A percentile compares a stretch with the other conserved stretches of the same genome.
Evolutionary conservation across 2,888 invertebrate genomes (phyloP).

Genomic region (Bembecia ichneumoniformis): DNA sequence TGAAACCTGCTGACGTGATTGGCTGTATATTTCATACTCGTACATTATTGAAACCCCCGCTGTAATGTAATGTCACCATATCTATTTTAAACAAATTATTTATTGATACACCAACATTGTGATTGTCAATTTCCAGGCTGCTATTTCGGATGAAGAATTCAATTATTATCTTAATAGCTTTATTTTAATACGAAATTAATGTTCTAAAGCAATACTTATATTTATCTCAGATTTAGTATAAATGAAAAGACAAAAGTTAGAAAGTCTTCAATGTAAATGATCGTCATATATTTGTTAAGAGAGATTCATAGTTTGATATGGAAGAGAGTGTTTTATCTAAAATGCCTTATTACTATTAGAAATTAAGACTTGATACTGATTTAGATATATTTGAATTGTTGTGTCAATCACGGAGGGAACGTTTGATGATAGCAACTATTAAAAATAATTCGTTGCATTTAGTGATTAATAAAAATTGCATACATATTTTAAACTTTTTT

Average conservation of each 20-base stretch:
- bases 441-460: slow-evolving; percentile 70
- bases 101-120: too few relatives aligned
- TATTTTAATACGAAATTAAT: slow-evolving; percentile 46
- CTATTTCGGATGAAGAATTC: slow-evolving; percentile 44
- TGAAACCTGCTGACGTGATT: too few relatives aligned
- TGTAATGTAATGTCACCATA: too few relatives aligned
- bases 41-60: too few relatives aligned
- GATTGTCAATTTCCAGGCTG: slow-evolving; percentile 61
- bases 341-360: slow-evolving; percentile 69
- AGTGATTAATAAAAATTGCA: slow-evolving; percentile 70
- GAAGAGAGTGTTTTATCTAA: slow-evolving; percentile 66
- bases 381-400: slow-evolving; percentile 55
- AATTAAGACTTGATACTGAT: slow-evolving; percentile 69
- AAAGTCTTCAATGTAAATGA: slow-evolving; percentile 51
- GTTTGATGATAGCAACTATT: slow-evolving; percentile 55
- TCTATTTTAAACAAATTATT: too few relatives aligned
- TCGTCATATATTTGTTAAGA: slow-evolving; percentile 42
- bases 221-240: slow-evolving; percentile 31
- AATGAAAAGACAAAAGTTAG: slow-evolving; percentile 33
- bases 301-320: slow-evolving; percentile 70
- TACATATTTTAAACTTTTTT: slow-evolving; percentile 57
- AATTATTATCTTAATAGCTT: slow-evolving; percentile 49
- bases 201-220: slow-evolving; percentile 56
- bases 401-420: slow-evolving; percentile 45
- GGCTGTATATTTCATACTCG: too few relatives aligned